These are phyloP conservation scores for Drosophila azteca DNA, from an alignment of 1,140 invertebrate species.

Conservation along the genomic window DNA sequence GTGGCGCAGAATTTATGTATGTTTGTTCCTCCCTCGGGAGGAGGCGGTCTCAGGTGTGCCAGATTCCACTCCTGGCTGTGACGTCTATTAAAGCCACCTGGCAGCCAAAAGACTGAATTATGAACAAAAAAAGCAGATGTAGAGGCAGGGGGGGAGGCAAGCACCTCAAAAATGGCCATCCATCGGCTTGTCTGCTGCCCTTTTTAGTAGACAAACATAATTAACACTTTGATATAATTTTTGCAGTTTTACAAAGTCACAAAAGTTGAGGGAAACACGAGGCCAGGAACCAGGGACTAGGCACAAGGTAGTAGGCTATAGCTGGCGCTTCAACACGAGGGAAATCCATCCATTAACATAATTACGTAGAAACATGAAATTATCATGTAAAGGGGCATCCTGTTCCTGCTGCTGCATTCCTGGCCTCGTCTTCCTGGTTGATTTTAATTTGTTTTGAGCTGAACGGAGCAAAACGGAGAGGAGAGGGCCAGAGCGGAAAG, in stretches of 20 bases:
- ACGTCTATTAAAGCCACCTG: slow-evolving; percentile 9
- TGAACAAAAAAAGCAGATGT: not conserved
- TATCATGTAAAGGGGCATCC: slow-evolving; percentile 69
- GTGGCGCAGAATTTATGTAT: slow-evolving; percentile 41
- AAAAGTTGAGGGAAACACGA: slow-evolving; percentile 35
- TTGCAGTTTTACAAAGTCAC: slow-evolving; percentile 63
- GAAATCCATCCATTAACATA: slow-evolving; percentile 77
- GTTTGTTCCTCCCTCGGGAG: not conserved
- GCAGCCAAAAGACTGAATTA: slow-evolving; percentile 9
- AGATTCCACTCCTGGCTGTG: no score
- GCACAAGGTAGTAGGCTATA: no score
- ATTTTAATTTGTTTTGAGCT: slow-evolving; percentile 80
- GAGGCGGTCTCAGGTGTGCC: no score
- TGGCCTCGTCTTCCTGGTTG: slow-evolving; percentile 50
- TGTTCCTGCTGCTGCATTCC: slow-evolving; percentile 14
- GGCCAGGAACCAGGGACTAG: not conserved
- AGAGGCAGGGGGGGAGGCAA: slow-evolving; percentile 3
- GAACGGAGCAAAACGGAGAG: slow-evolving; percentile 3
- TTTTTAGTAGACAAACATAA: slow-evolving; percentile 51
- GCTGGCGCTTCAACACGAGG: slow-evolving; percentile 26
- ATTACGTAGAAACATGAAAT: slow-evolving; percentile 78
- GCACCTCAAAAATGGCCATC: slow-evolving; percentile 30
- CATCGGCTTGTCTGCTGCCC: not conserved
- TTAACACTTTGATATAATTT: slow-evolving; percentile 80
- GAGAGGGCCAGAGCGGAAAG: slow-evolving; percentile 7